Base-by-base conservation (phyloP, 2,797 vertebrate genomes). In the Pyrocephalus nanus region DNA sequence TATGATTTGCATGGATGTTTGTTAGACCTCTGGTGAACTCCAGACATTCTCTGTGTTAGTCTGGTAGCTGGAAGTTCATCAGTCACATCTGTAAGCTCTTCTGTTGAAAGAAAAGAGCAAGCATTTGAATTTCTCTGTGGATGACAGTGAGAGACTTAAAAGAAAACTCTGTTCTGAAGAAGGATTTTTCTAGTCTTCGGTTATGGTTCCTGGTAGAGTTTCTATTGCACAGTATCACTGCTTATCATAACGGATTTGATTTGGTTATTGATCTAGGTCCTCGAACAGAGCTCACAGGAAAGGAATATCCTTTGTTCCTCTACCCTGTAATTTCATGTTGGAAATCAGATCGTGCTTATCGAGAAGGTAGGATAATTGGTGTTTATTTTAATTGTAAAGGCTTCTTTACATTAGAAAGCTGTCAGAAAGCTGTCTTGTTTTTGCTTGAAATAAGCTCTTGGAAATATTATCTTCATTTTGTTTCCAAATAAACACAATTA, bases 281-380 rank as follows among this genome's bases (percentile, higher is more conserved):
- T 84, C 60, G 89, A 79, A 11, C 53, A 79, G 94, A 97, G 32
- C 95, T 98, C 69, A 97, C 97, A 42, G 97, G 97, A 94, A 47
- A 91, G 60, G 98, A 99, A 73, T 98, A 98, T 96, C 96, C 97
- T 20, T 81, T 97, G 57, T 74, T 97, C 51, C 94, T 99, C 27
- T 98, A 98, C 85, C 97, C 98, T 27, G 38, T 98, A 58, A 97
- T 99, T 97, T 96, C 93, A 77, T 98, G 93, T 75, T 97, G 97
- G 97, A 57, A 98, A 3, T 90, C 98, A 92, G 97, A 97, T 36
- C 88, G 90, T 34, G 98, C 98, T 76, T 97, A 97, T 95, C 95
- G 65, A 78, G 96, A 98, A 90, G 98, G 99, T 99, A 97, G 65
- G 95, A 88, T 81, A 64, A 36, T 40, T 60, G 13, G 8, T 54